Evolutionary conservation across 2,113 vertebrate genomes (phyloP), one percentile per base, ranked within the genome.

Genomic region (Myrmecophaga tridactyla): DNA sequence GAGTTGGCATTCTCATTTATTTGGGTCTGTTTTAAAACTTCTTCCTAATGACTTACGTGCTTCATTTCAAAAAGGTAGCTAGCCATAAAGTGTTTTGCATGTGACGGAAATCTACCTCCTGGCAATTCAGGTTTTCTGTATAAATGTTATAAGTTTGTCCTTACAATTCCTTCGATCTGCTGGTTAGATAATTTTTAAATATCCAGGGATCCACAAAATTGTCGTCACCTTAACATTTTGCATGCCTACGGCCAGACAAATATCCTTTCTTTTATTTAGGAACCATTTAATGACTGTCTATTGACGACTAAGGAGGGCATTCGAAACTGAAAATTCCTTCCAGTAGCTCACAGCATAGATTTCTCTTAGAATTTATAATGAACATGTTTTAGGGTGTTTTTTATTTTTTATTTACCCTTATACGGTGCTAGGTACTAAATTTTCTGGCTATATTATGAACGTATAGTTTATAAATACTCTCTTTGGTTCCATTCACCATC

Each of bases 111-210:
- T 53, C 7, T 13, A 72, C 51, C 73, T 14, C 46, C 7, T 46
- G 39, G 6, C 5, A 82, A 58, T 78, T 63, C 36, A 41, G 3
- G 48, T 83, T 58, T 86, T 90, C 58, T 89, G 1, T 43, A 41
- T 90, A 63, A 87, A 80, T 78, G 34, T 41, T 73, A 78, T 43
- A 89, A 58, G 4, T 70, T 62, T 78, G 51, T 87, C 51, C 31
- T 73, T 72, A 48, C 81, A 56, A 72, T 56, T 95, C 29, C 60
- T 72, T 92, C 69, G 31, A 63, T 91, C 43, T 72, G 2, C 36
- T 93, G 91, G n/a, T 80, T 92, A 70, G 11, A 3, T 76, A 56
- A 63, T 13, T 86, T 83, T 62, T 81, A 95, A 89, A 84, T 73
- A 80, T 69, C 17, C 39, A 78, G 1, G 29, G 92, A 90, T 48